phyloP scores from a whole-genome alignment of 1,140 invertebrate genomes.

The Brachionus calyciflorus region DNA sequence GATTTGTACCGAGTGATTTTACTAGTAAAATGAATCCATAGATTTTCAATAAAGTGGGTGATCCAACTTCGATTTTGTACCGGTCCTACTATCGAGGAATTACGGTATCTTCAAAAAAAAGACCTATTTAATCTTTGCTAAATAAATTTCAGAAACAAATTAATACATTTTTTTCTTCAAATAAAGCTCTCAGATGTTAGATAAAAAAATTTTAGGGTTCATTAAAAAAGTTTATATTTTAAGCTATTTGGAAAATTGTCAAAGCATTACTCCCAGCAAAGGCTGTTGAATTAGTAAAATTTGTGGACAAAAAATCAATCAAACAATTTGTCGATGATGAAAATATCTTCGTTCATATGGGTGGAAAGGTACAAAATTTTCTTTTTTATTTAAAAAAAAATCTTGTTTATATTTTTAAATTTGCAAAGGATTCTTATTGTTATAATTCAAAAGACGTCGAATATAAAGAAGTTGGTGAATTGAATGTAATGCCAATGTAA shows the following conservation, averaged over 20 bases:
- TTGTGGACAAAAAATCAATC: conserved; percentile 72
- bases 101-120: too few species aligned
- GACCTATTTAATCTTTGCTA: too few species aligned
- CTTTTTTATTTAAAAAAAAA: not conserved
- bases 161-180: too few species aligned
- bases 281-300: conserved; percentile 79
- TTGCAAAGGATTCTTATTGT: not conserved
- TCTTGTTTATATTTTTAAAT: not conserved
- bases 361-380: conserved; percentile 65
- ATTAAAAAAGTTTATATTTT: conserved; percentile 53
- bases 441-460: conserved; percentile 6
- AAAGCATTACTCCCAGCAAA: conserved; percentile 78
- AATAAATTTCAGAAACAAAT: too few species aligned
- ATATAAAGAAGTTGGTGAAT: not conserved
- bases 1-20: too few species aligned
- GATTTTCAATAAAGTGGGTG: too few species aligned
- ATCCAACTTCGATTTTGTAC: too few species aligned
- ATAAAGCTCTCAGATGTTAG: too few species aligned
- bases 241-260: conserved; percentile 82
- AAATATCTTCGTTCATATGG: conserved; percentile 72
- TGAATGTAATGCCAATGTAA: too few species aligned
- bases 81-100: too few species aligned
- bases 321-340: conserved; percentile 71
- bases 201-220: too few species aligned
- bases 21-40: too few species aligned